Evolutionary conservation across 2,797 vertebrate genomes (phyloP), one percentile per base, ranked within the genome.

Genomic region (Sternarchorhynchus goeldii): DNA sequence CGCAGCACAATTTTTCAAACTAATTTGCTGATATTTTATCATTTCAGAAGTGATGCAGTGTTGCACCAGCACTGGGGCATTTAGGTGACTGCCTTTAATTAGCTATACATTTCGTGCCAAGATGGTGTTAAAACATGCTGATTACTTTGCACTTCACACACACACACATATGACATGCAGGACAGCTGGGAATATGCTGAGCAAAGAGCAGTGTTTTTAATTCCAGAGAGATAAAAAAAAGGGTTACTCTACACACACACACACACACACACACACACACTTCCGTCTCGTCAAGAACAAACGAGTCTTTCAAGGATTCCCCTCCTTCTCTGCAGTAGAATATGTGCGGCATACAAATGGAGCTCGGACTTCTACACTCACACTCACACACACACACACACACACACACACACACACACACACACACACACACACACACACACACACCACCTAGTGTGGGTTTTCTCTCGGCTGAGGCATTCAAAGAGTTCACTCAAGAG

Each of bases 291-390:
- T 21, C 50, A 69, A 74, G 39, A 79, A 75, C 81, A 83, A 81
- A 71, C n/a, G 45, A 76, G 78, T 77, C 78, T 83, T 83, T 83
- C 62, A 81, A 85, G 85, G 81, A 76, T 83, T 73, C 45, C 75
- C 82, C 71, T 77, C 55, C 20, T 82, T 77, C 60, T 79, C 82
- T 79, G 85, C 82, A 85, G 82, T 65, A 77, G 67, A 78, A 86
- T 65, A 71, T 45, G 56, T 66, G 34, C 21, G 21, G 86, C 75
- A 87, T 87, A 86, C 85, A 81, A 85, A 87, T 86, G 64, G 81
- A 75, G 71, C 31, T 65, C 34, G 78, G 66, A 36, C 50, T 65
- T 62, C 57, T 65, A 57, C 67, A 39, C 20, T 29, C 69, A 73
- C 55, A 64, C 78, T 64, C 75, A 70, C 71, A 62, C 55, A 25